phyloP scores from a whole-genome alignment of 2,888 invertebrate genomes.

The Drosophila demipolita region DNA sequence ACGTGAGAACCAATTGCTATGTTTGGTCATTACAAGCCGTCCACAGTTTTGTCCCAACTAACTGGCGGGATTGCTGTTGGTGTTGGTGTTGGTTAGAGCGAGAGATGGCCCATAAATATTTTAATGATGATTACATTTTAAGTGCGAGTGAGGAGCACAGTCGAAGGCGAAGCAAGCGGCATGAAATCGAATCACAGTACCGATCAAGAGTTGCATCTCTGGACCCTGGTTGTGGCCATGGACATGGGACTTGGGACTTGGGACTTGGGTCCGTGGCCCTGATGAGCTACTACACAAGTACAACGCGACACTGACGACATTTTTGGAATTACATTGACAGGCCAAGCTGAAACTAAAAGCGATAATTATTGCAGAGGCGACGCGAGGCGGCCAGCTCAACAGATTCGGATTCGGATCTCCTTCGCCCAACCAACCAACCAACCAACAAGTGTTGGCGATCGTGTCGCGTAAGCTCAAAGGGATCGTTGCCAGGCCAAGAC shows the following conservation, averaged over 20 bases:
- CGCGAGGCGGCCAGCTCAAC: constrained; percentile 9
- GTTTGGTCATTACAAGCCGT: constrained; percentile 78
- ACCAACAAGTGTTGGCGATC: constrained; percentile 70
- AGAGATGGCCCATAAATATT: constrained; percentile 76
- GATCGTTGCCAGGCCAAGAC: constrained; percentile 17
- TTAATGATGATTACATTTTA: constrained; percentile 81
- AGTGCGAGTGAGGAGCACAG: constrained; percentile 49
- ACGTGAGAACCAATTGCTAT: constrained; percentile 81
- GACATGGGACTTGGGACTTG: constrained; percentile 10
- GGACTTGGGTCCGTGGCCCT: constrained; percentile 17
- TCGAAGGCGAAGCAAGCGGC: constrained; percentile 7
- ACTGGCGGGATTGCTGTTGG: constrained; percentile 45
- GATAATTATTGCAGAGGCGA: constrained; percentile 72
- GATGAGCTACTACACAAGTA: constrained; percentile 71
- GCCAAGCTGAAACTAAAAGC: constrained; percentile 78
- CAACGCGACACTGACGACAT: constrained; percentile 82
- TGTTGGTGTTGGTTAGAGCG: constrained; percentile 57
- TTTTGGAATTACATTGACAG: constrained; percentile 83
- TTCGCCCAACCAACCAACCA: constrained; percentile 23
- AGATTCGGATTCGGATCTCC: constrained; percentile 52
- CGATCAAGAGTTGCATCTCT: constrained; percentile 33
- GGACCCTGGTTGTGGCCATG: constrained; percentile 7
- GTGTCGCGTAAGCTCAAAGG: constrained; percentile 63
- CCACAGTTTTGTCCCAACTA: constrained; percentile 56
- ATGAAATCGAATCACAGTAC: constrained; percentile 62